Base-by-base conservation (phyloP, 2,113 vertebrate genomes). In the Paramisgurnus dabryanus region DNA sequence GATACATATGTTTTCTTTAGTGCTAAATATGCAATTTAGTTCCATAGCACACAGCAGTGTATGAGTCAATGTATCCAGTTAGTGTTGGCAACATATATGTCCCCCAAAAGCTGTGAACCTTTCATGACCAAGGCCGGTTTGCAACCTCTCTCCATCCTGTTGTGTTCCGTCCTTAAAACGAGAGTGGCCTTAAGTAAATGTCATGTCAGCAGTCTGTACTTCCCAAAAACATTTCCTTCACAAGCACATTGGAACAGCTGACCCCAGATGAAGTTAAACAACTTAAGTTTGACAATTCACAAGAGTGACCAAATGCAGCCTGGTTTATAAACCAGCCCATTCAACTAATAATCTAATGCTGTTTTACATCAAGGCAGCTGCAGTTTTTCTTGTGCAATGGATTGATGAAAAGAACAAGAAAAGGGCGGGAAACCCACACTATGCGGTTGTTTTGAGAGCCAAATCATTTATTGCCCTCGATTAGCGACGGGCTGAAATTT, bases 401-500 rank as follows among this genome's bases (percentile, higher is more conserved):
- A 79, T 45, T 13, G 50, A 71, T 18, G 84, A 84, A 71, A 83
- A 86, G 80, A 86, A 87, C 83, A 83, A 79, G 78, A 87, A 90
- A 88, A 88, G 84, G 83, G 87, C 76, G 86, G 89, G 86, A 86
- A 89, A 87, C 18, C 67, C 86, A 81, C 87, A 86, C 58, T 7
- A 40, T 79, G 78, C 82, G 82, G 83, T 88, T 90, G 89, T 90
- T 90, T 90, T 89, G 79, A 90, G 84, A 89, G 87, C 88, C 87
- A 85, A 86, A 87, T 91, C 87, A 79, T 92, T 93, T 93, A 90
- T 92, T 91, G 89, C 84, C 86, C 89, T 86, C 76, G 76, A 90
- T 92, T 90, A 90, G 80, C 88, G 82, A 85, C 86, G 82, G 89
- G 87, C 77, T 93, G 92, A 93, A 93, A 94, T 94, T 92, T 92